Base-by-base conservation (phyloP, 2,113 vertebrate genomes). In the Vimba vimba region DNA sequence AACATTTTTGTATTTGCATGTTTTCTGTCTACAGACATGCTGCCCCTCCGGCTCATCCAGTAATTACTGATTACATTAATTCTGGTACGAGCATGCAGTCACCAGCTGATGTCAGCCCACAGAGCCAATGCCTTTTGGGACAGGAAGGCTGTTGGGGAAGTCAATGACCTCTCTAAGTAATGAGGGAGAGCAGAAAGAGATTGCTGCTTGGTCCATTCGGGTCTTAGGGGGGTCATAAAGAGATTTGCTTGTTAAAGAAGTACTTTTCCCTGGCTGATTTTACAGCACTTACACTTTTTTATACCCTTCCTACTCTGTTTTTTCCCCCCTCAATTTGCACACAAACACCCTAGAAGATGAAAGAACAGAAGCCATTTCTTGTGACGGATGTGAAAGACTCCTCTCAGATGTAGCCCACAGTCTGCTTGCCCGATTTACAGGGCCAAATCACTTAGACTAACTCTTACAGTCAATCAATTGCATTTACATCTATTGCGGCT, bases 191-290 rank as follows among this genome's bases (percentile, higher is more conserved):
- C 43, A 50, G 66, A 50, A 66, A 25, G 57, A 83, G 52, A 84
- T 82, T 80, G n/a, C 83, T 64, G 21, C 74, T 6, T 6, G 13
- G 77, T 55, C 30, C 62, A 71, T 82, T 79, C 7, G 79, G 55
- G 82, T 85, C 88, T 90, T 82, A 21, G 52, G 88, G 66, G 55
- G 71, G 88, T 80, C 62, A 33, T 90, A 90, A 86, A 88, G 79
- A 50, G 60, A 43, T 25, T 25, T 25, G 52, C 59, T 86, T 79
- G 76, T 88, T 82, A 79, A 87, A 73, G 73, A 57, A 15, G 50
- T 50, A 84, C 57, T 50, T 66, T 75, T 43, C 33, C 66, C 36
- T 43, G 50, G 62, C 30, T 73, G 59, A 84, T 81, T 86, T 87
- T 68, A 85, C 79, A 47, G 52, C 73, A 85, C 81, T 81, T 85